These are phyloP conservation scores for Nemotelus nigrinus DNA, from an alignment of 2,888 invertebrate genomes.

Conservation along the genomic window DNA sequence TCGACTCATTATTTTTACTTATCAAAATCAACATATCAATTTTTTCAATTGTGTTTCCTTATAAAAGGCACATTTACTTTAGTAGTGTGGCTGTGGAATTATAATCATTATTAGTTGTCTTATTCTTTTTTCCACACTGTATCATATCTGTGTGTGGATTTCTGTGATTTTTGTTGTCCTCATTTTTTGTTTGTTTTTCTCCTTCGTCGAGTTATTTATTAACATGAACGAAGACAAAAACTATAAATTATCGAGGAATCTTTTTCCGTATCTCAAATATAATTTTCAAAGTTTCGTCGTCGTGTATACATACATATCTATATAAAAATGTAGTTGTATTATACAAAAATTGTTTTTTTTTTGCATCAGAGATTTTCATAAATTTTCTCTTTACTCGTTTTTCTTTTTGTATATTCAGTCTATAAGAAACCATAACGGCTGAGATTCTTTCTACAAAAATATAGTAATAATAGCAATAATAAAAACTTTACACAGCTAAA, in stretches of 20 bases:
- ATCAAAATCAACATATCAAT: conserved; percentile 1
- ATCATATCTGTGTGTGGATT: conserved; percentile 8
- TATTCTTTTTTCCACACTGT: conserved; percentile 15
- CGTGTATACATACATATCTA: background rate
- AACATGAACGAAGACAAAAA: background rate
- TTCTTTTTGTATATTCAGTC: conserved; percentile 53
- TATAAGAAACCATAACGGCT: conserved; percentile 57
- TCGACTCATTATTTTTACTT: background rate
- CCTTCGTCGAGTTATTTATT: background rate
- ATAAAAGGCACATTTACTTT: conserved; percentile 42
- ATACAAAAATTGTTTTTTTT: conserved; percentile 21
- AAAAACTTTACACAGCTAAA: conserved; percentile 31
- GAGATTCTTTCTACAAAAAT: conserved; percentile 59
- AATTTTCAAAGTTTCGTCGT: background rate
- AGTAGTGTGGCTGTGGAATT: conserved; percentile 10
- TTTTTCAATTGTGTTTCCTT: conserved; percentile 43
- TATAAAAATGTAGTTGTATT: conserved; percentile 19
- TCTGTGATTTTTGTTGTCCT: background rate
- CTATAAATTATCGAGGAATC: conserved; percentile 1
- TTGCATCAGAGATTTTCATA: conserved; percentile 23
- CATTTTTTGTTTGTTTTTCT: conserved; percentile 15
- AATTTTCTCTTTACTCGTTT: conserved; percentile 10
- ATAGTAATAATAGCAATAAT: conserved; percentile 44
- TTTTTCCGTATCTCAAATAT: background rate
- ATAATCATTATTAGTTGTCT: background rate